Evolutionary conservation across 1,140 invertebrate genomes (phyloP), one percentile per base, ranked within the genome.

Genomic region (Psilanteris sp.): DNA sequence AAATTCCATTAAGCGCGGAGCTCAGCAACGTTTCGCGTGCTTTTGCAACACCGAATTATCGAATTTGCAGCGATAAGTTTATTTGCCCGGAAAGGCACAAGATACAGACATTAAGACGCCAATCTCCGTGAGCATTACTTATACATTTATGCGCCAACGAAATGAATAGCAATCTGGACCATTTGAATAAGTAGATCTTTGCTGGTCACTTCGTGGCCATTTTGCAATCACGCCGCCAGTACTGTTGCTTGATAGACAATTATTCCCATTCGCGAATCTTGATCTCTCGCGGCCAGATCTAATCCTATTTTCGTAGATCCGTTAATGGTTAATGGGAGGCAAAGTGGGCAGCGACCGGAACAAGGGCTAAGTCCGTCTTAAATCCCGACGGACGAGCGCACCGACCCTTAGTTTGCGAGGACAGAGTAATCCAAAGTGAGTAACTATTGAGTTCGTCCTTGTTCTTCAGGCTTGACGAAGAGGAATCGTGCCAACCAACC

Each of bases 251-350:
- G 24, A 9, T 22, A 13, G n/a, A 1, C 36, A 50, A 39, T 54
- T 57, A 64, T 55, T 52, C 5, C 22, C 20, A 32, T 46, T 34
- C 57, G 50, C 67, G 67, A 59, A 43, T 72, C 39, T 43, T 22
- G 46, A 71, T 67, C 59, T 66, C 50, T 59, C 73, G 48, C 64
- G 44, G 61, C 54, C 11, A 15, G 24, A 72, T 68, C 79, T 88
- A 87, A 89, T 88, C 87, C 87, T 86, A 88, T 86, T 89, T 86
- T 80, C 82, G 83, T 81, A 83, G 81, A 88, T 88, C 85, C 86
- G 84, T 89, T 88, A 88, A 89, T 89, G 86, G 86, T 87, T 88
- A 88, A 88, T 89, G 86, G 86, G 76, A 87, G 81, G 84, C 86
- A 87, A 87, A 88, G 86, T 87, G 87, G 87, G 83, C 86, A 87